phyloP scores from a whole-genome alignment of 1,140 invertebrate species.

The Chionoecetes opilio region DNA sequence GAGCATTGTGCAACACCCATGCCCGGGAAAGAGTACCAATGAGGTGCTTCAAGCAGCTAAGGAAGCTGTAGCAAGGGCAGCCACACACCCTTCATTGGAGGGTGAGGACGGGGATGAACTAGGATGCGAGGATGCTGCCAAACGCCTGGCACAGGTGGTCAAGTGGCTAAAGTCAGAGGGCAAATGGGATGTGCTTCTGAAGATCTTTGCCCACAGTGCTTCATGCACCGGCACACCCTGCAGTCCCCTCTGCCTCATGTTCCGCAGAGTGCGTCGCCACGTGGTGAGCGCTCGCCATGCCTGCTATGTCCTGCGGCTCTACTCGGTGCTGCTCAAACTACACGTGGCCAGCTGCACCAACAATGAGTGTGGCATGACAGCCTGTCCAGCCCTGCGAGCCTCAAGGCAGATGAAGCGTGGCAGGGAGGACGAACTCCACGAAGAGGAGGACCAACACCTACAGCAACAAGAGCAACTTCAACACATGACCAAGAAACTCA shows the following conservation, averaged over 20 bases:
- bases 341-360: slow-evolving; percentile 55
- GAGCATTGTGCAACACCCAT: neutral
- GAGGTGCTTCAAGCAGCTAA: neutral
- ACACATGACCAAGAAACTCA: too few species aligned
- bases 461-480: too few species aligned
- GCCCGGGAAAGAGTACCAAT: neutral
- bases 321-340: slow-evolving; percentile 46
- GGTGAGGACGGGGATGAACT: slow-evolving; percentile 12
- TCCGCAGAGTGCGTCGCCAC: slow-evolving; percentile 68
- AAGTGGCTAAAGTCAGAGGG: slow-evolving; percentile 50
- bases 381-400: slow-evolving; percentile 62
- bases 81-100: neutral
- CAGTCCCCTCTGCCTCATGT: slow-evolving; percentile 61
- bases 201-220: slow-evolving; percentile 66
- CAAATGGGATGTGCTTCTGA: slow-evolving; percentile 14
- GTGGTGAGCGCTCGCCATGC: slow-evolving; percentile 57
- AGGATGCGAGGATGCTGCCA: slow-evolving; percentile 52
- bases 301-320: slow-evolving; percentile 49
- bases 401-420: slow-evolving; percentile 33
- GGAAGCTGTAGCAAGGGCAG: neutral
- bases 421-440: neutral
- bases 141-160: slow-evolving; percentile 31
- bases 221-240: slow-evolving; percentile 39
- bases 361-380: slow-evolving; percentile 54
- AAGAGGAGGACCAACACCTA: too few species aligned